Conservation (phyloP, 2,888 invertebrate genomes). For the Timema cristinae region DNA sequence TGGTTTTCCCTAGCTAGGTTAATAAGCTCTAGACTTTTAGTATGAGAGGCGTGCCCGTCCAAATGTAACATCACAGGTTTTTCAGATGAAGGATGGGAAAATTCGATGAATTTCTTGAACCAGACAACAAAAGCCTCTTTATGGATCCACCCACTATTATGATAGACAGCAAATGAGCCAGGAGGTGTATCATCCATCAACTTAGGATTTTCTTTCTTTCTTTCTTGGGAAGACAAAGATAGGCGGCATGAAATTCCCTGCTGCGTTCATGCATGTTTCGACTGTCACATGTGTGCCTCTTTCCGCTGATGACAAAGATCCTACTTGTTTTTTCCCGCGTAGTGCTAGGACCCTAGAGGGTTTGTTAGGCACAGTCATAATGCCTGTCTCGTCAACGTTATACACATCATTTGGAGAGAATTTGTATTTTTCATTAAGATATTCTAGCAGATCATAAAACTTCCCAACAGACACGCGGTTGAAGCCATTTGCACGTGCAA, state of each 20-base stretch:
- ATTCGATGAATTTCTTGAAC: constrained; percentile 2
- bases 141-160: constrained; percentile 32
- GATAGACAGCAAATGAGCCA: constrained; percentile 27
- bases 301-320: constrained; percentile 37
- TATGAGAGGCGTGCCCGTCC: background rate
- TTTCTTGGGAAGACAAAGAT: constrained; percentile 1
- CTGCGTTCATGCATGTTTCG: constrained; percentile 31
- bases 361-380: constrained; percentile 15
- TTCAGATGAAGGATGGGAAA: constrained; percentile 24
- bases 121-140: constrained; percentile 10
- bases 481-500: background rate
- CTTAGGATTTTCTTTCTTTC: constrained; percentile 16
- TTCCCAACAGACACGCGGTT: constrained; percentile 5
- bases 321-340: constrained; percentile 5
- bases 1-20: constrained; percentile 6
- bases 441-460: constrained; percentile 3
- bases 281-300: constrained; percentile 39
- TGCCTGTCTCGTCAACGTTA: constrained; percentile 6
- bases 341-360: constrained; percentile 35
- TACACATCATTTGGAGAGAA: constrained; percentile 11
- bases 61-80: background rate
- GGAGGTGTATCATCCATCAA: constrained; percentile 30
- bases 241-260: constrained; percentile 6
- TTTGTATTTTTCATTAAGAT: constrained; percentile 9
- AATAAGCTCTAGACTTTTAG: constrained; percentile 3